Evolutionary conservation across 1,140 invertebrate species (phyloP), one percentile per base, ranked within the genome.

Genomic region (Bombus confusus): DNA sequence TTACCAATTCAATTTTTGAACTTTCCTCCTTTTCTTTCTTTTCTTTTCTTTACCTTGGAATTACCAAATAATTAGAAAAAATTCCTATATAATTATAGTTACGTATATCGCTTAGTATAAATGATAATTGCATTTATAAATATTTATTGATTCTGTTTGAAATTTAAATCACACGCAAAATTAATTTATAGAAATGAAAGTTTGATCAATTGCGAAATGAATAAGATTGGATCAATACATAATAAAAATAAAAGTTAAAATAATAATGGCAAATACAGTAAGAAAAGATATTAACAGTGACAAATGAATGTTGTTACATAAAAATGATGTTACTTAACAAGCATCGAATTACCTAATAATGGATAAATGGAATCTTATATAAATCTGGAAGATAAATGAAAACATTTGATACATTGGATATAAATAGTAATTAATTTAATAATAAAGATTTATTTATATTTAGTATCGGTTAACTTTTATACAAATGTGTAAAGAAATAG

Each of bases 291-390:
- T 31, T 64, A 31, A n/a, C 5, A 64, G 5, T 2, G 9, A 62
- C 6, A 9, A 25, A 66, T 62, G 59, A 66, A 78, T 34, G 10
- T 25, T 22, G 34, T 62, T 8, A 34, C 1, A n/a, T 72, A 47
- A 41, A 59, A 72, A 80, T 52, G 43, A 72, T 80, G n/a, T 57
- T 59, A 41, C n/a, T 37, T 41, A 9, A 28, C 18, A 15, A 28
- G 59, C 34, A 81, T 81, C 47, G 6, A 18, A n/a, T 73, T 81
- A 59, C 22, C 12, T 39, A 25, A 64, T 28, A 64, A n/a, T 25
- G 41, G 25, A 13, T 82, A 64, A 82, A 75, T 74, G 57, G 3
- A 62, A 73, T n/a, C n/a, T n/a, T n/a, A n/a, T n/a, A n/a, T n/a
- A n/a, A n/a, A n/a, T n/a, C n/a, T n/a, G n/a, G n/a, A n/a, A n/a